Evolutionary conservation across 2,797 vertebrate species (phyloP), one percentile per base, ranked within the genome.

Genomic region (Micropoecilia bifurca): DNA sequence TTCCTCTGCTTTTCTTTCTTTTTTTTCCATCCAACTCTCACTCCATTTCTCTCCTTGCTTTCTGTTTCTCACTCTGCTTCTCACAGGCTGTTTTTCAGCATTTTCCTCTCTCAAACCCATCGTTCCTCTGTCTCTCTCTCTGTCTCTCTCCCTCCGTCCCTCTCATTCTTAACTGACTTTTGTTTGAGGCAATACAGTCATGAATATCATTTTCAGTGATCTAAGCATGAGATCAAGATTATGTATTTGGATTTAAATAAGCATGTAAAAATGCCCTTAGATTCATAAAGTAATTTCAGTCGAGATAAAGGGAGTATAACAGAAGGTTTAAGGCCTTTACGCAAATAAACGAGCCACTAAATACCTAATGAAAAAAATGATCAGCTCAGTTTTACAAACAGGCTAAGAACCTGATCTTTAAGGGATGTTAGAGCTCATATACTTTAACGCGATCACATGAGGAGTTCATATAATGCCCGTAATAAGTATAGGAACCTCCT

Each of bases 401-500:
- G 41, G 79, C 84, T 57, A 77, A 82, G 55, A 84, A 82, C 53
- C 71, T 84, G 79, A 91, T 89, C 77, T 84, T 69, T 86, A 41
- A 39, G 76, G 71, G 85, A 77, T 87, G 88, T 83, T 79, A 48
- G 48, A 80, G 76, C 84, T 71, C 77, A 83, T 63, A 61, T 76
- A 73, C 69, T 87, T 86, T 81, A 90, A 83, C 71, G 74, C 36
- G 84, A 91, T 90, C 79, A 87, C 84, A 85, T 59, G 59, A 77
- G 85, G 82, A 90, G 86, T 90, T 94, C 88, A 86, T 83, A 90
- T 90, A 84, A 87, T 83, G 83, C 86, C 90, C 82, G 83, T 92
- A 92, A 91, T 91, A 91, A 91, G 86, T 87, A 86, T 77, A 85
- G 79, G 86, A 92, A 74, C 78, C 85, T 92, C 82, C 81, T 90